Conservation (phyloP, 2,888 invertebrate species). For the Nymphalis polychloros region DNA sequence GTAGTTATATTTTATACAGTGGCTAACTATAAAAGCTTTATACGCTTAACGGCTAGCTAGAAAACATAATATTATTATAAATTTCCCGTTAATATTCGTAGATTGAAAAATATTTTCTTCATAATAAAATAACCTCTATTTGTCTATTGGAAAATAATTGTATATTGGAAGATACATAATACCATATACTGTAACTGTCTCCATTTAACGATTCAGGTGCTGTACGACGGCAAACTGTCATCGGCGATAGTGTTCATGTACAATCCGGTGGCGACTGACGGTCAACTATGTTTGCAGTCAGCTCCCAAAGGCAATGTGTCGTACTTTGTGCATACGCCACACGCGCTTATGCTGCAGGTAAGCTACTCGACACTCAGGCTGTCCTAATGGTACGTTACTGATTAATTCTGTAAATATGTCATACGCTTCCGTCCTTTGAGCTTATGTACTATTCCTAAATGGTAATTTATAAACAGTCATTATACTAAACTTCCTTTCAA, state of each 20-base stretch:
- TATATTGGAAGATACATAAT: too few species aligned
- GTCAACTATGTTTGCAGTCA: slow-evolving; percentile 98
- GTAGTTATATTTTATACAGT: background rate
- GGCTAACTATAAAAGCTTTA: slow-evolving; percentile 12
- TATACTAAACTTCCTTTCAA: too few species aligned
- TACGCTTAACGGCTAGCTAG: slow-evolving; percentile 19
- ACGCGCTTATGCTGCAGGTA: slow-evolving; percentile 99
- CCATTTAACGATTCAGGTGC: slow-evolving; percentile 84
- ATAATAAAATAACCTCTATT: too few species aligned
- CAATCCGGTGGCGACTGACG: slow-evolving; percentile 99
- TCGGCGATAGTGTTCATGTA: slow-evolving; percentile 99
- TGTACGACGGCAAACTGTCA: slow-evolving; percentile 99
- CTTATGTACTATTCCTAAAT: too few species aligned
- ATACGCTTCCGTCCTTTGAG: background rate
- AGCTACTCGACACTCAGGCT: slow-evolving; percentile 44
- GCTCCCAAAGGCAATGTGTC: slow-evolving; percentile 98
- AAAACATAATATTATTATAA: too few species aligned
- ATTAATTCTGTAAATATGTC: slow-evolving; percentile 1
- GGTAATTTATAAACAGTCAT: too few species aligned
- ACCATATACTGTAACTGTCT: background rate
- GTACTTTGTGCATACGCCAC: slow-evolving; percentile 99
- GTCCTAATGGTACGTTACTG: slow-evolving; percentile 4
- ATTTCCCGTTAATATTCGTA: too few species aligned
- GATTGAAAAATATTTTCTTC: too few species aligned
- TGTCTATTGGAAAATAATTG: too few species aligned